Percentiles rank a stretch among this genome's conserved stretches.
Conservation (phyloP, 2,797 vertebrate species). For the Lophotriccus pileatus region DNA sequence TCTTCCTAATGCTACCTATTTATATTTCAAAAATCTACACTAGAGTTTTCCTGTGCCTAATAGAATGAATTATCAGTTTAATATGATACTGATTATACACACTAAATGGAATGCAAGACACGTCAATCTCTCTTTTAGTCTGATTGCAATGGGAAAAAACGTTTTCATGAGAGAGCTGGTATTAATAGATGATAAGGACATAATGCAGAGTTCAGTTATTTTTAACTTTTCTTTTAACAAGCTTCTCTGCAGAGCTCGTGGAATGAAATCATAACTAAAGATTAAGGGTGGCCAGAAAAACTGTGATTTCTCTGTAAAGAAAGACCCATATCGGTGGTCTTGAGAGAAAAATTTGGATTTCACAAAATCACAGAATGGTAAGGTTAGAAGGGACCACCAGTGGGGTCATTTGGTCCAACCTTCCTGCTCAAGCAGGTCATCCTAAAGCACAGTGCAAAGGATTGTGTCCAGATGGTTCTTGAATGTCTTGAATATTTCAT, state of each 20-base stretch:
- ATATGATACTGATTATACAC: constrained; percentile 20
- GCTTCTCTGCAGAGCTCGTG: neutral
- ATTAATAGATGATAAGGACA: constrained; percentile 63
- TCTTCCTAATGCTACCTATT: neutral
- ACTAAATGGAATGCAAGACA: constrained; percentile 27
- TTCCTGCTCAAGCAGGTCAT: neutral
- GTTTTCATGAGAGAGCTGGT: constrained; percentile 24
- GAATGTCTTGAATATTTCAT: neutral
- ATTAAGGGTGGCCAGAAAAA: neutral
- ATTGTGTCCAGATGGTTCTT: neutral
- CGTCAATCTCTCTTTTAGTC: constrained; percentile 53
- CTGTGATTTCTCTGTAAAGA: neutral
- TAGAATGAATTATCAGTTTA: constrained; percentile 18
- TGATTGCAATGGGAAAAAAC: constrained; percentile 59
- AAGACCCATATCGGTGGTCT: neutral
- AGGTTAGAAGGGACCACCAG: neutral
- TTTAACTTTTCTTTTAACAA: constrained; percentile 66
- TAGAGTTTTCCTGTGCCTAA: neutral
- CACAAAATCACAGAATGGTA: neutral
- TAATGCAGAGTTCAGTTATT: constrained; percentile 59
- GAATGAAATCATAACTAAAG: constrained; percentile 32
- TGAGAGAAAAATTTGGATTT: neutral
- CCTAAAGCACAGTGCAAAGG: neutral
- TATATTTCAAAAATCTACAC: neutral
- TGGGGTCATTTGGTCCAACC: neutral